Evolutionary conservation across 2,113 vertebrate species (phyloP), one percentile per base, ranked within the genome.

Genomic region (Copsychus sechellarum): DNA sequence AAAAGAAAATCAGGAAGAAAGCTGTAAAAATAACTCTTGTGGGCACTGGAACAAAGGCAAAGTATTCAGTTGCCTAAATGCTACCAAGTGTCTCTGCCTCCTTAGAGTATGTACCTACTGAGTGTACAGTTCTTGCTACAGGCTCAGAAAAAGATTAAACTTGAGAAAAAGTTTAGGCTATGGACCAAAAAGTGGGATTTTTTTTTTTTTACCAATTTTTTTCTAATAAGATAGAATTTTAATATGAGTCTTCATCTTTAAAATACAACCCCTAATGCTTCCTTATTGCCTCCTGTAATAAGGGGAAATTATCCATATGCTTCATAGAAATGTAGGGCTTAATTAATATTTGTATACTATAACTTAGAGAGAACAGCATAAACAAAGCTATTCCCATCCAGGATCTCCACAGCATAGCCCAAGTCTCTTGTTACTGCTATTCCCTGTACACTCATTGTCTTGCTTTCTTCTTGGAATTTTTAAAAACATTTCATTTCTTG

Each of bases 1-100:
- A 86, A 70, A 85, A 18, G 22, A 14, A 66, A 74, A 16, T 64
- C 73, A 65, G 88, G 71, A 92, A 77, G 79, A 90, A 86, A 86
- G 71, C 53, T 93, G 70, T 60, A 56, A 67, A 89, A 94, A 91
- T 42, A 92, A 56, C 56, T 25, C 8, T 12, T 40, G n/a, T 34
- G 36, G 48, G 78, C 40, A 47, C 26, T 24, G 22, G 36, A 73
- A 74, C 53, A 94, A 93, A 79, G 25, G 48, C 50, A 84, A 78
- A 76, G 18, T 31, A 19, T 79, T 94, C 40, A 21, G 47, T 34
- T 18, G 5, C 17, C 57, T 48, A 67, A 91, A 64, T 26, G 31
- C 31, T 25, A 61, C 18, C 31, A 43, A 64, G 53, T 40, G n/a
- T 34, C 57, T 54, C 78, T 81, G 17, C 42, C 42, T 50, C 78